These are phyloP conservation scores for Etia nguti DNA, from an alignment of 2,113 vertebrate genomes.

Conservation along the genomic window DNA sequence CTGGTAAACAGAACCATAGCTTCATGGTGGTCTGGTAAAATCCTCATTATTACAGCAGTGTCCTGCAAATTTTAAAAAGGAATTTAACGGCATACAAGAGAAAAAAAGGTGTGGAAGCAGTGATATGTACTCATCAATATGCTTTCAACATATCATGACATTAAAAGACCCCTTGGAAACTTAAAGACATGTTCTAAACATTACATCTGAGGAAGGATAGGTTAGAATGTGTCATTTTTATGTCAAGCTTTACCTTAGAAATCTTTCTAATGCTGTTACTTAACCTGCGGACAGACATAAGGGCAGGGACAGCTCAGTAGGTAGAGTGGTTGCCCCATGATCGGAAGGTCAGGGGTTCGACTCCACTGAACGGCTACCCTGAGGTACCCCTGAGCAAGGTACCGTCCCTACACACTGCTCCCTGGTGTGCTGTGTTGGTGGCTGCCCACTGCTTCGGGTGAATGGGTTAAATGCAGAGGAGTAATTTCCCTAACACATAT, in stretches of 20 bases:
- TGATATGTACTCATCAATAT: not conserved
- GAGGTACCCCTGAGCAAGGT: too few relatives aligned
- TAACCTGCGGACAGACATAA: not conserved
- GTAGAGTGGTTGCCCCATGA: too few relatives aligned
- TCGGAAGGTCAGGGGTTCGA: too few relatives aligned
- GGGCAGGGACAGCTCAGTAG: too few relatives aligned
- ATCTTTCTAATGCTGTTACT: not conserved
- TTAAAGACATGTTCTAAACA: not conserved
- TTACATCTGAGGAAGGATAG: not conserved
- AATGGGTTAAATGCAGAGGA: too few relatives aligned
- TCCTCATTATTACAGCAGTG: not conserved
- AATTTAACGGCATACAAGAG: not conserved
- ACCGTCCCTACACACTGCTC: too few relatives aligned
- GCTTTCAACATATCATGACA: not conserved
- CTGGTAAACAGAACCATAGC: not conserved
- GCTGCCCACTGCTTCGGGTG: too few relatives aligned
- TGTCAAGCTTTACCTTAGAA: not conserved
- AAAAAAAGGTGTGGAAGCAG: not conserved
- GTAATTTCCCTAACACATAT: too few relatives aligned
- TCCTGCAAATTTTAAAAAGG: rapidly evolving
- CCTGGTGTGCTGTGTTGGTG: too few relatives aligned
- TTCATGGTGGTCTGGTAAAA: not conserved
- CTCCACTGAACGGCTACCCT: too few relatives aligned
- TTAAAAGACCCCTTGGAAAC: not conserved
- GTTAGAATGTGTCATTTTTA: not conserved